These are phyloP conservation scores for Euphysa ruthae DNA, from an alignment of 30 jellyfish, hydroid and myxozoan genomes.

Conservation along the genomic window DNA sequence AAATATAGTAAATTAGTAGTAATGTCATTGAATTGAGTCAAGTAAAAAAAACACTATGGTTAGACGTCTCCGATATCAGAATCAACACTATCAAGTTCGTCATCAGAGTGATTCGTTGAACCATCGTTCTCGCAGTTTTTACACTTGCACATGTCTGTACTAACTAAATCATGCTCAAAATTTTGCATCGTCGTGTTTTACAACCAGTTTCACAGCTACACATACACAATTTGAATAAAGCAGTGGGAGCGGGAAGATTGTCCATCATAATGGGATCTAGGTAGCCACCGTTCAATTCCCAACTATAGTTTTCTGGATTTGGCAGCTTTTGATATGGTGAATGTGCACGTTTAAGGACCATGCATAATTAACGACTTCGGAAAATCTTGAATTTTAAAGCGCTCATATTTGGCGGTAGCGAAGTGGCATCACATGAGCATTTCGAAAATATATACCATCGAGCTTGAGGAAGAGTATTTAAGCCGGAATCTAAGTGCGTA, in stretches of 20 bases:
- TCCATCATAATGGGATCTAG: slow-evolving; percentile 18
- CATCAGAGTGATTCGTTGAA: neutral
- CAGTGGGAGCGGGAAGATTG: slow-evolving; percentile 20
- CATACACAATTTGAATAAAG: slow-evolving; percentile 1
- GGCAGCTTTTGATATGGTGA: slow-evolving; percentile 5
- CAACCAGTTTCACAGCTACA: slow-evolving; percentile 9
- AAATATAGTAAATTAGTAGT: too few relatives aligned
- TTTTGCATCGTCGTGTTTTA: slow-evolving; percentile 5
- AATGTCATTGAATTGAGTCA: too few relatives aligned
- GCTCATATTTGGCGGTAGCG: slow-evolving; percentile 20
- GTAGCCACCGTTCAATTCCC: slow-evolving; percentile 5
- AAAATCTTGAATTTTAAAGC: slow-evolving; percentile 10
- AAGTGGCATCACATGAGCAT: slow-evolving; percentile 13
- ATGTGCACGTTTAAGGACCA: slow-evolving; percentile 24
- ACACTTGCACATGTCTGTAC: slow-evolving; percentile 18
- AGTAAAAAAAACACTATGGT: too few relatives aligned
- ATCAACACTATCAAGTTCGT: slow-evolving; percentile 1
- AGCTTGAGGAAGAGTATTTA: too few relatives aligned
- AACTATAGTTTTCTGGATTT: neutral
- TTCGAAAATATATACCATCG: too few relatives aligned
- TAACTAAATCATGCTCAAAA: neutral
- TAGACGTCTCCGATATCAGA: too few relatives aligned
- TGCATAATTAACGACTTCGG: slow-evolving; percentile 11
- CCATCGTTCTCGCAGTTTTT: slow-evolving; percentile 4
- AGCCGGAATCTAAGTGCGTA: too few relatives aligned